These are phyloP conservation scores for Hippocampus zosterae DNA, from an alignment of 2,113 vertebrate species.

Conservation along the genomic window DNA sequence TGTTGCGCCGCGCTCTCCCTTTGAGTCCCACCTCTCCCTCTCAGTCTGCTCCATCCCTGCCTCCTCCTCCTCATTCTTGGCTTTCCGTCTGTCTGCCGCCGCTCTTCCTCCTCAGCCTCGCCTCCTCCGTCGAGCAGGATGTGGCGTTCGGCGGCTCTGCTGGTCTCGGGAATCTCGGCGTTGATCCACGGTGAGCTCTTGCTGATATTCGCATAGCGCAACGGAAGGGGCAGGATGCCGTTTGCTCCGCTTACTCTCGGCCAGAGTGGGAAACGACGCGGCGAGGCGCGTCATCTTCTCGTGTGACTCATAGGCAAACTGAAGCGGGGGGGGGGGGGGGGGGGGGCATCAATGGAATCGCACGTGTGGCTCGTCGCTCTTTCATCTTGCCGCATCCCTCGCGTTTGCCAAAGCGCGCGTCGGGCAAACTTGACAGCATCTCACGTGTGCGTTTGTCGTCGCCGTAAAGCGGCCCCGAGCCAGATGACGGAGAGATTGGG, in stretches of 20 bases:
- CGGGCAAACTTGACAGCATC: background rate
- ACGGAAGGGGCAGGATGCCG: constrained; percentile 17
- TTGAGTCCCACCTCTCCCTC: constrained; percentile 53
- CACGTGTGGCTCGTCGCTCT: background rate
- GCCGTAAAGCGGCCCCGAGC: too few relatives aligned
- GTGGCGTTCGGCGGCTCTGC: constrained; percentile 71
- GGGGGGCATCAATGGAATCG: background rate
- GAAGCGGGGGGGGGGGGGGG: background rate
- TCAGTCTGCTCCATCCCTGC: constrained; percentile 32
- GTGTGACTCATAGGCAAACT: background rate
- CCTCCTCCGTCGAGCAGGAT: constrained; percentile 58
- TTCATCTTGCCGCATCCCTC: background rate
- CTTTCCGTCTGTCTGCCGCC: constrained; percentile 3
- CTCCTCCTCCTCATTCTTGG: constrained; percentile 15
- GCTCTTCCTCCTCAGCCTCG: constrained; percentile 36
- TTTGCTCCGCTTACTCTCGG: background rate
- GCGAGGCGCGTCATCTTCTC: background rate
- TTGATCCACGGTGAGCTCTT: constrained; percentile 71
- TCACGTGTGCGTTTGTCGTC: background rate
- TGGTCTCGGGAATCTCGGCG: constrained; percentile 70
- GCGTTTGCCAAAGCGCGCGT: background rate
- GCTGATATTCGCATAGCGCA: background rate
- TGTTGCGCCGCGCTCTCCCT: constrained; percentile 21
- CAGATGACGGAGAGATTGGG: background rate
- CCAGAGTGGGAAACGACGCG: background rate